Conservation (phyloP, 2,113 vertebrate genomes). For the Cricetomys ansorgei region DNA sequence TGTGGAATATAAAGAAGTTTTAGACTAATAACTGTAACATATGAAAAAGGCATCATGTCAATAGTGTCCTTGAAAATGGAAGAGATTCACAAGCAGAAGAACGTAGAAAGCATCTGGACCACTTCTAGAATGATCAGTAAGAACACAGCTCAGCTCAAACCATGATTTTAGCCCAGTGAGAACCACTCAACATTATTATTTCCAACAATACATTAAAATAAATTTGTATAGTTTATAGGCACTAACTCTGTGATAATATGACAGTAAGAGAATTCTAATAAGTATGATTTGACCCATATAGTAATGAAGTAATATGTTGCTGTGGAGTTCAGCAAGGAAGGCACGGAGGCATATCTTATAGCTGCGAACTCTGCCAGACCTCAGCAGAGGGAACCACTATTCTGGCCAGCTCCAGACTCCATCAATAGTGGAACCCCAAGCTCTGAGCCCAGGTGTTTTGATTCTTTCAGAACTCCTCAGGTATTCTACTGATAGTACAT, state of each 20-base stretch:
- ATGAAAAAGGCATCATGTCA: background rate
- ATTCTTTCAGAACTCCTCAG: too few relatives aligned
- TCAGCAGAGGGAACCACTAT: too few relatives aligned
- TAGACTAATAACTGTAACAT: accelerated
- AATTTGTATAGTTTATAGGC: background rate
- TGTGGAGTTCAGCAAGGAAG: too few relatives aligned
- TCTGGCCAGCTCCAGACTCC: too few relatives aligned
- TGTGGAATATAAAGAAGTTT: background rate
- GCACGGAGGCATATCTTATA: too few relatives aligned
- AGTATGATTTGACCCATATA: background rate
- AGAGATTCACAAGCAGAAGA: background rate
- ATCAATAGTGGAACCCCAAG: too few relatives aligned
- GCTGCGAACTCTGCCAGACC: too few relatives aligned
- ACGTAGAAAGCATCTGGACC: background rate
- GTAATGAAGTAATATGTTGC: too few relatives aligned
- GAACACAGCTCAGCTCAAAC: accelerated
- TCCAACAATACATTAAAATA: background rate
- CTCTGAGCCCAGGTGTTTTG: too few relatives aligned
- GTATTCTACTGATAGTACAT: too few relatives aligned
- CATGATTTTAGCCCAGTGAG: background rate
- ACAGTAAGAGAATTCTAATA: background rate
- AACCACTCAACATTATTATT: background rate
- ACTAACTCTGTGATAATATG: background rate
- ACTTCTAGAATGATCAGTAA: background rate
- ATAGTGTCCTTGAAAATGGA: background rate